Percentiles rank a stretch among this genome's conserved stretches.
phyloP scores from a whole-genome alignment of 2,888 invertebrate genomes.

The Heliconius ismenius region DNA sequence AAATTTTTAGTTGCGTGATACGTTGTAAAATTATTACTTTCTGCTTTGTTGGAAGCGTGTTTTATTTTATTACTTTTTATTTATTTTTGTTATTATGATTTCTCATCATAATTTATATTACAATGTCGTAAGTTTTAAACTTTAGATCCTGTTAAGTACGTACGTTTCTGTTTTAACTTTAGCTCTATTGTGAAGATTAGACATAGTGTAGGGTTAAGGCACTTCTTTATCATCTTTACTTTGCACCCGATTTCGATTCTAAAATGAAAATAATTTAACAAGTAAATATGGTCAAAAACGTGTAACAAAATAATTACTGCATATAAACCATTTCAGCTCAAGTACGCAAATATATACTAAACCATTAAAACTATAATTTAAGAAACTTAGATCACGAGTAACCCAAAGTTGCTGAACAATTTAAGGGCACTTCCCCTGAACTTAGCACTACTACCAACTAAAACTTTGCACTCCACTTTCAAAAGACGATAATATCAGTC shows the following conservation, averaged over 20 bases:
- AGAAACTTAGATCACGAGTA: conserved; percentile 16
- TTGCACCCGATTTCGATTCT: no score
- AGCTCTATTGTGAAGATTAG: no score
- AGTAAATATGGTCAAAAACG: no score
- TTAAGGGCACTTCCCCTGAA: conserved; percentile 12
- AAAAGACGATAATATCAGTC: conserved; percentile 32
- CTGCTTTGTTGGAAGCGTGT: neutral
- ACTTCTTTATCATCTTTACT: no score
- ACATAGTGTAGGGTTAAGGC: no score
- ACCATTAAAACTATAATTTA: conserved; percentile 13
- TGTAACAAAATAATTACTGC: neutral
- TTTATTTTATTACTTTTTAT: neutral
- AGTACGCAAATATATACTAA: neutral
- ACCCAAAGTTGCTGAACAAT: conserved; percentile 14
- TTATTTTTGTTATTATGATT: neutral
- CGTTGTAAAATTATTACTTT: neutral
- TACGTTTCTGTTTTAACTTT: no score
- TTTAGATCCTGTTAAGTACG: no score
- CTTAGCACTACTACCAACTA: conserved; percentile 14
- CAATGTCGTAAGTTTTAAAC: neutral
- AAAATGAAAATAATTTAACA: no score
- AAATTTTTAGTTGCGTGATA: neutral
- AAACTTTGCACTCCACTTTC: conserved; percentile 23
- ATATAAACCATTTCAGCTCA: neutral
- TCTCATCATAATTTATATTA: neutral